phyloP scores from a whole-genome alignment of 2,888 invertebrate species.

The Tachina grossa region DNA sequence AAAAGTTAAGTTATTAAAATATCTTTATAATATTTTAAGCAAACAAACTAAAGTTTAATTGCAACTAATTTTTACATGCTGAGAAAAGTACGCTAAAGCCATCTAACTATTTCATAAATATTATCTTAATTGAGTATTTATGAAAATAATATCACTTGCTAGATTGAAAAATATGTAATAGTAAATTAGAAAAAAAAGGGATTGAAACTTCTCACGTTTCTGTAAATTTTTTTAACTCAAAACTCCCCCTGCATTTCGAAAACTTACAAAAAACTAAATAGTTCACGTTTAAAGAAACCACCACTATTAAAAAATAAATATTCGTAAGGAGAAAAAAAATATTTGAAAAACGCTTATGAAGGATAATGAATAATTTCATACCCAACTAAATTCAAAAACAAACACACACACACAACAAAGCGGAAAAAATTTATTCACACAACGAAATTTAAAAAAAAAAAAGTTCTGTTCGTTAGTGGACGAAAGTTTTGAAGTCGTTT shows the following conservation, averaged over 20 bases:
- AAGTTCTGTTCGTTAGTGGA: slow-evolving; percentile 25
- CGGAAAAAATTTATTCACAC: slow-evolving; percentile 27
- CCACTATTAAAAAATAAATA: slow-evolving; percentile 53
- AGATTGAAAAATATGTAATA: slow-evolving; percentile 16
- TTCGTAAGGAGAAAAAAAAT: not conserved
- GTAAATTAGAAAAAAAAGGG: slow-evolving; percentile 2
- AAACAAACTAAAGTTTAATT: not conserved
- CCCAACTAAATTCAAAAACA: slow-evolving; percentile 4
- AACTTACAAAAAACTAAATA: slow-evolving; percentile 12
- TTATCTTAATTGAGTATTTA: not conserved
- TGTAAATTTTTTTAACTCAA: slow-evolving; percentile 31
- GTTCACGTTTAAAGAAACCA: slow-evolving; percentile 54
- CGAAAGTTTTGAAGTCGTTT: slow-evolving; percentile 43
- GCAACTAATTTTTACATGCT: not conserved
- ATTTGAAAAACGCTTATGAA: slow-evolving; percentile 50
- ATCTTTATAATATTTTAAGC: too few relatives aligned
- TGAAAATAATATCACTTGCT: not conserved
- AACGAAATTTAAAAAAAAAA: slow-evolving; percentile 8
- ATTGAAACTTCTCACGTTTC: slow-evolving; percentile 66
- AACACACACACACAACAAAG: slow-evolving; percentile 20
- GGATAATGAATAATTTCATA: slow-evolving; percentile 62
- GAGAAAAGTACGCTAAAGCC: not conserved
- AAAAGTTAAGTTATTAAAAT: too few relatives aligned
- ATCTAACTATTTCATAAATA: not conserved
- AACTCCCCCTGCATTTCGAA: slow-evolving; percentile 58